phyloP scores from a whole-genome alignment of 2,888 invertebrate species.

The Willowsia nigromaculata region DNA sequence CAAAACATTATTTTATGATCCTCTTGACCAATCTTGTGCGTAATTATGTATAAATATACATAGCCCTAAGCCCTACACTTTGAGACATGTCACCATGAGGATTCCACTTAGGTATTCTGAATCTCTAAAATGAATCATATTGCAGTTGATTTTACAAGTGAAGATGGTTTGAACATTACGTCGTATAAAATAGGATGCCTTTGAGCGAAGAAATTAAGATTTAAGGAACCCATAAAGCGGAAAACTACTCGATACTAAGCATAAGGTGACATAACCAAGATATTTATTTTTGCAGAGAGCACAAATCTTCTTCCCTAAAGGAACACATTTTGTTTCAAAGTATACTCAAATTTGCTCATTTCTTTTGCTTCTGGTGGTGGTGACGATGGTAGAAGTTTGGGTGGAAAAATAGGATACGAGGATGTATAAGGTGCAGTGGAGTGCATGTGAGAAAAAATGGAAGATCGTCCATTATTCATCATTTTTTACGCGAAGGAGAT shows the following conservation, averaged over 20 bases:
- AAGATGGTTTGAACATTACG: background rate
- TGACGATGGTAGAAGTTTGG: background rate
- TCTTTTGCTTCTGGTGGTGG: background rate
- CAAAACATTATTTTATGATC: too few species aligned
- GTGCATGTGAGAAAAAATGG: background rate
- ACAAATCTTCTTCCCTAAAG: background rate
- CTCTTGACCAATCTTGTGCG: too few species aligned
- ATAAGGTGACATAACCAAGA: background rate
- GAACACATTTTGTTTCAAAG: background rate
- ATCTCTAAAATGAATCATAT: too few species aligned
- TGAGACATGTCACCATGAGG: background rate
- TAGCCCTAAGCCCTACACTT: background rate
- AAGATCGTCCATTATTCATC: background rate
- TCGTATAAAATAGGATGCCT: background rate
- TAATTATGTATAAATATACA: too few species aligned
- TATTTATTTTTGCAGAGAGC: too few species aligned
- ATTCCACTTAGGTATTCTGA: background rate
- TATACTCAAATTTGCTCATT: background rate
- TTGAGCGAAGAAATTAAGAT: background rate
- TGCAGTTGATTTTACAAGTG: background rate
- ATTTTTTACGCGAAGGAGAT: conserved; percentile 27
- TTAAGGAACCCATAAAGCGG: background rate
- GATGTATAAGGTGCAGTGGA: background rate
- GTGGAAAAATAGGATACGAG: background rate
- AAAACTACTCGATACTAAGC: background rate